Percentiles rank a stretch among this genome's conserved stretches.
Conservation (phyloP, 2,797 vertebrate species). For the Thalassophryne amazonica region DNA sequence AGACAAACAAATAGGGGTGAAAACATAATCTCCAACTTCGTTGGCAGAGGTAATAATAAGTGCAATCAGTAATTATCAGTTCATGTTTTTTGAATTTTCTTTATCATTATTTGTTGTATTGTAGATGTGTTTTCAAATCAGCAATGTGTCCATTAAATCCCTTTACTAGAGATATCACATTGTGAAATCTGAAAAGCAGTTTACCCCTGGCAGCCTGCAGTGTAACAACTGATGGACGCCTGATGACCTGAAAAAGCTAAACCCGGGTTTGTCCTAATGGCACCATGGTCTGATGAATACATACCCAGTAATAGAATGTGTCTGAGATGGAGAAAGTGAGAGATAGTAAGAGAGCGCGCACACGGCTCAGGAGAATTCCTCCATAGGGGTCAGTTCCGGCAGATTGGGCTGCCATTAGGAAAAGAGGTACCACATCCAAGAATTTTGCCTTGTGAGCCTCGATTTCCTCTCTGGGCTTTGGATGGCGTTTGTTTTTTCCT, state of each 20-base stretch:
- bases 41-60: too few relatives aligned
- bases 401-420: slow-evolving; percentile 66
- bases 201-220: slow-evolving; percentile 19
- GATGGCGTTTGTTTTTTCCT: slow-evolving; percentile 69
- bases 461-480: slow-evolving; percentile 53
- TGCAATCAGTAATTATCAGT: too few relatives aligned
- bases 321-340: not conserved
- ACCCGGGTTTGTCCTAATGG: slow-evolving; percentile 55
- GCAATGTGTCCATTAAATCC: slow-evolving; percentile 34
- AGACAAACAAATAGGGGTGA: too few relatives aligned
- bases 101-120: slow-evolving; percentile 22
- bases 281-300: slow-evolving; percentile 57
- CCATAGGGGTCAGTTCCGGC: slow-evolving; percentile 67
- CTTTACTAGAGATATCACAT: slow-evolving; percentile 17
- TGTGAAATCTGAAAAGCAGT: slow-evolving; percentile 30
- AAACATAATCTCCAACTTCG: too few relatives aligned
- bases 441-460: slow-evolving; percentile 67
- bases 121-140: slow-evolving; percentile 3
- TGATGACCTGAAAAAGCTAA: slow-evolving; percentile 44
- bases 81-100: too few relatives aligned
- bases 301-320: slow-evolving; percentile 35
- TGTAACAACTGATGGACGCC: slow-evolving; percentile 47
- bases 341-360: too few relatives aligned
- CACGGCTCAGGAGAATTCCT: slow-evolving; percentile 59
- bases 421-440: slow-evolving; percentile 62